These are phyloP conservation scores for Myopa tessellatipennis DNA, from an alignment of 2,888 invertebrate genomes.

Conservation along the genomic window DNA sequence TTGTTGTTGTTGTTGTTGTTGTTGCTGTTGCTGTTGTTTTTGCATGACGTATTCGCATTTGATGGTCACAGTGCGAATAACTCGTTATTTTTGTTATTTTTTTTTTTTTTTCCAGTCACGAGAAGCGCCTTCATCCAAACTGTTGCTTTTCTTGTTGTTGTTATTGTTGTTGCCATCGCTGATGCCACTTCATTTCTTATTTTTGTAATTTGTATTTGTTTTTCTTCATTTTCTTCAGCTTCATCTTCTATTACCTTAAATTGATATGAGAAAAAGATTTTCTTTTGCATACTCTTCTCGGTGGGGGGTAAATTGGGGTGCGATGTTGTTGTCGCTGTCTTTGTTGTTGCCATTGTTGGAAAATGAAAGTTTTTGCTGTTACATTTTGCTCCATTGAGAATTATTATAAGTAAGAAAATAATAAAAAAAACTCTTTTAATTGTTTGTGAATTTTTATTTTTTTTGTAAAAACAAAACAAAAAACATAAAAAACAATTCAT, in stretches of 20 bases:
- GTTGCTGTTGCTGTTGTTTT: no score
- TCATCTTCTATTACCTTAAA: background rate
- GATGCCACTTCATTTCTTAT: background rate
- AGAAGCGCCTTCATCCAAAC: no score
- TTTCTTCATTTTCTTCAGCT: background rate
- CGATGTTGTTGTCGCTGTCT: background rate
- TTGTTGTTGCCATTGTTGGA: constrained; percentile 6
- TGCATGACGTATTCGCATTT: no score
- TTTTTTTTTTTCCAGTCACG: background rate
- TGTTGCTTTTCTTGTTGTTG: constrained; percentile 19
- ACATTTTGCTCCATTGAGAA: background rate
- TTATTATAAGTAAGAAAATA: background rate
- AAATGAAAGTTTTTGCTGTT: constrained; percentile 31
- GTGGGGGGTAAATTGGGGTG: background rate
- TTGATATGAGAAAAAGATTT: constrained; percentile 24
- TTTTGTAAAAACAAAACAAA: background rate
- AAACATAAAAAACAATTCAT: no score
- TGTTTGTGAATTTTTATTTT: background rate
- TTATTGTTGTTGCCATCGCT: background rate
- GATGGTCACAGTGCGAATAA: background rate
- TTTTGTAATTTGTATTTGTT: background rate
- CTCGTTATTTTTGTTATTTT: constrained; percentile 9
- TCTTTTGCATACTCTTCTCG: constrained; percentile 2
- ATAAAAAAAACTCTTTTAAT: background rate
- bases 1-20: no score